A percentile compares a stretch with the other conserved stretches of the same genome.
phyloP scores from a whole-genome alignment of 2,797 vertebrate species.

The Pogoniulus pusillus region DNA sequence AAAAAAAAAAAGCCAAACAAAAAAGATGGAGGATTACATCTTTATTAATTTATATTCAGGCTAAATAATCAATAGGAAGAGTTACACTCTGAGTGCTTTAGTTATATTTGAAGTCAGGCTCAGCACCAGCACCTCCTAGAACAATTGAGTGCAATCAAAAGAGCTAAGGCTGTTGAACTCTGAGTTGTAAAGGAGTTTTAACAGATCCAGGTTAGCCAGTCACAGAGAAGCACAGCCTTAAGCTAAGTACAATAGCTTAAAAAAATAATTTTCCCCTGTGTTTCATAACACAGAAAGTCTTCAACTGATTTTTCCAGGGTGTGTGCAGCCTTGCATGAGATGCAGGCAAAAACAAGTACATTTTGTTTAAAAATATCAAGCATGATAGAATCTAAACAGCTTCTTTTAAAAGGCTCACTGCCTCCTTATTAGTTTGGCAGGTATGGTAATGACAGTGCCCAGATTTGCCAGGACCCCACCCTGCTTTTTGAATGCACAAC shows the following conservation, averaged over 20 bases:
- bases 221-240: slow-evolving; percentile 2
- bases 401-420: background rate
- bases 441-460: background rate
- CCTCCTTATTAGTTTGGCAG: background rate
- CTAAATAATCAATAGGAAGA: background rate
- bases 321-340: background rate
- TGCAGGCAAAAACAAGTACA: background rate
- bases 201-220: slow-evolving; percentile 5
- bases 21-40: background rate
- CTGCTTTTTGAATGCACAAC: background rate
- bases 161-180: slow-evolving; percentile 2
- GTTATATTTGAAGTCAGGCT: background rate
- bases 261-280: background rate
- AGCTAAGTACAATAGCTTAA: background rate
- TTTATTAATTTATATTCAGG: background rate
- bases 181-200: slow-evolving; percentile 1
- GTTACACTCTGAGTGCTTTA: background rate
- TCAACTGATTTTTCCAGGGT: slow-evolving; percentile 20
- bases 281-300: slow-evolving; percentile 9
- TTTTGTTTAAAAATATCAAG: slow-evolving; percentile 8
- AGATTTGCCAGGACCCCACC: background rate
- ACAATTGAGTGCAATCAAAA: background rate
- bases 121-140: background rate
- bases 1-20: too few relatives aligned
- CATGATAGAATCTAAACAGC: background rate